These are phyloP conservation scores for Sterrhoptilus dennistouni DNA, from an alignment of 2,113 vertebrate species.

Conservation along the genomic window DNA sequence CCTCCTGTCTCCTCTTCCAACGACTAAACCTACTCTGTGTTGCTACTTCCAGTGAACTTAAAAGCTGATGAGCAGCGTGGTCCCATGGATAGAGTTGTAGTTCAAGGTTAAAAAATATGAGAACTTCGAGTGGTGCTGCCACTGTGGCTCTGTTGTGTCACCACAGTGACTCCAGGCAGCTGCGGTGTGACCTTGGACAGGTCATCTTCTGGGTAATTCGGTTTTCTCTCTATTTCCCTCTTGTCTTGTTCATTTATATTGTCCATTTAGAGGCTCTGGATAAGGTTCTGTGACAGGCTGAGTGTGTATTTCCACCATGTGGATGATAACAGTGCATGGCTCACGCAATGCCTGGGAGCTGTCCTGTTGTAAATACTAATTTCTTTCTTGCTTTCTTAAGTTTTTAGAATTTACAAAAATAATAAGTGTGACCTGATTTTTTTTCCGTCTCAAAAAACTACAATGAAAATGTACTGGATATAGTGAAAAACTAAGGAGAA, in stretches of 20 bases:
- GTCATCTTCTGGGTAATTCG: not conserved
- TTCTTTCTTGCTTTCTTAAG: not conserved
- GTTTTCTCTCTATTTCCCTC: not conserved
- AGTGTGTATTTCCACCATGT: not conserved
- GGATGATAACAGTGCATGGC: not conserved
- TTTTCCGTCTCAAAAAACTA: accelerated
- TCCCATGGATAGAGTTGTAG: not conserved
- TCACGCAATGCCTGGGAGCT: not conserved
- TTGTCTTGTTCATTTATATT: not conserved
- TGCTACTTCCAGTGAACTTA: not conserved
- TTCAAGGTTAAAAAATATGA: not conserved
- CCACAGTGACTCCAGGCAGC: not conserved
- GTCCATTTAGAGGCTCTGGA: not conserved
- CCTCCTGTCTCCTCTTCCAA: not conserved
- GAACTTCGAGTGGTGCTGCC: not conserved
- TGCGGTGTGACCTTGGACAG: not conserved
- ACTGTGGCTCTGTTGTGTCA: not conserved
- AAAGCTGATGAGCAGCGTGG: not conserved
- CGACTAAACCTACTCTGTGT: not conserved
- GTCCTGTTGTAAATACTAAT: not conserved
- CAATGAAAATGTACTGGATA: not conserved
- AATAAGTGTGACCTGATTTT: not conserved
- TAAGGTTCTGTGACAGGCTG: not conserved
- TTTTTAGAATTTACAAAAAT: not conserved
- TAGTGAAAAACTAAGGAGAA: not conserved